Evolutionary conservation across 2,797 vertebrate species (phyloP).

Genomic region (Gallinago solitaria): DNA sequence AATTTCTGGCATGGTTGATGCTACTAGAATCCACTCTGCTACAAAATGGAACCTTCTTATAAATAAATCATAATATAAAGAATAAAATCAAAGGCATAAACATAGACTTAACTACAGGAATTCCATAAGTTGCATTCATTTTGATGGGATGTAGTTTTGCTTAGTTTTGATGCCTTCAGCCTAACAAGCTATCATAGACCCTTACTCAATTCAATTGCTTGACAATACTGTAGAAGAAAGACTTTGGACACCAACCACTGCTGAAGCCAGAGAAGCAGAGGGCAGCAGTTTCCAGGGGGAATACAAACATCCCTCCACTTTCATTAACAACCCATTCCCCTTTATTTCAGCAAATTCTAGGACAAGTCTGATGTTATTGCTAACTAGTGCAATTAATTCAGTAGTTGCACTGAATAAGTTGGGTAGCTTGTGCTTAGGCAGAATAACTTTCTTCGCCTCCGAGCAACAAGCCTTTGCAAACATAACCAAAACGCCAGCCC

Average conservation of each 20-base stretch:
- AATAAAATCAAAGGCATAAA: background rate
- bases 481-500: rapidly evolving
- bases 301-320: background rate
- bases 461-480: background rate
- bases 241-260: background rate
- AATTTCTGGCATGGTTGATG: background rate
- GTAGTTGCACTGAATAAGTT: background rate
- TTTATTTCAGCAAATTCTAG: background rate
- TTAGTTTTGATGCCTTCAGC: background rate
- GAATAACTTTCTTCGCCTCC: background rate
- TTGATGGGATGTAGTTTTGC: background rate
- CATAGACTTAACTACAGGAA: background rate
- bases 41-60: background rate
- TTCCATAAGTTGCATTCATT: background rate
- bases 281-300: background rate
- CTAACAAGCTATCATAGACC: background rate
- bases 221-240: background rate
- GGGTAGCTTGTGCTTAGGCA: background rate
- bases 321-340: background rate
- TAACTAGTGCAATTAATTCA: background rate
- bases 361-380: background rate
- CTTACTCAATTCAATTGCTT: background rate
- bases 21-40: background rate
- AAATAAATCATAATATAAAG: background rate
- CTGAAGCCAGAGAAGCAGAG: background rate